A percentile compares a stretch with the other conserved stretches of the same genome.
Conservation (phyloP, 2,888 invertebrate genomes). For the Proisotoma minuta region DNA sequence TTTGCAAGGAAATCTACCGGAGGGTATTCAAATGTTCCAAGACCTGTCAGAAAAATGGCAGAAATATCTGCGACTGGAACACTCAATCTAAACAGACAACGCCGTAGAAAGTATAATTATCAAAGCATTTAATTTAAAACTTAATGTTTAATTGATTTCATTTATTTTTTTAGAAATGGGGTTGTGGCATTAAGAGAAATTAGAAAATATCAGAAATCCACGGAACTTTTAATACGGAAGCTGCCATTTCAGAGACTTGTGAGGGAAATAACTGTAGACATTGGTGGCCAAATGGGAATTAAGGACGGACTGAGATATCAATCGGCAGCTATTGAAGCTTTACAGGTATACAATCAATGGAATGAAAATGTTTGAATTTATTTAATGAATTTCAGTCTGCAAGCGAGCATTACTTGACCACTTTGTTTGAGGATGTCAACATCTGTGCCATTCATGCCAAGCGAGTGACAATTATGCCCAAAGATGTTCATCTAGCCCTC, state of each 20-base stretch:
- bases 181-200: conserved; percentile 96
- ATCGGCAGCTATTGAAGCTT: conserved; percentile 87
- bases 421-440: conserved; percentile 95
- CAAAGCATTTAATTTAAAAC: too few species aligned
- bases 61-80: neutral
- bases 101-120: too few species aligned
- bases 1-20: too few species aligned
- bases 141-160: too few species aligned
- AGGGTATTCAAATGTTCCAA: too few species aligned
- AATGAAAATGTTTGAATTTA: neutral
- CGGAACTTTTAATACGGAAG: conserved; percentile 90
- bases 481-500: conserved; percentile 92
- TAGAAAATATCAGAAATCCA: conserved; percentile 92
- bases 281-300: conserved; percentile 67
- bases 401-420: conserved; percentile 85
- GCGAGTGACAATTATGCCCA: conserved; percentile 96
- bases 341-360: conserved; percentile 57
- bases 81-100: too few species aligned
- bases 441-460: conserved; percentile 85
- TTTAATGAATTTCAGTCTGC: conserved; percentile 64
- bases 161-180: conserved; percentile 74
- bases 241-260: conserved; percentile 93
- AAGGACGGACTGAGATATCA: conserved; percentile 94
- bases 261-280: conserved; percentile 75
- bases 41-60: neutral